These are phyloP conservation scores for Tetranychus piercei DNA, from an alignment of 2,888 invertebrate genomes.

Conservation along the genomic window DNA sequence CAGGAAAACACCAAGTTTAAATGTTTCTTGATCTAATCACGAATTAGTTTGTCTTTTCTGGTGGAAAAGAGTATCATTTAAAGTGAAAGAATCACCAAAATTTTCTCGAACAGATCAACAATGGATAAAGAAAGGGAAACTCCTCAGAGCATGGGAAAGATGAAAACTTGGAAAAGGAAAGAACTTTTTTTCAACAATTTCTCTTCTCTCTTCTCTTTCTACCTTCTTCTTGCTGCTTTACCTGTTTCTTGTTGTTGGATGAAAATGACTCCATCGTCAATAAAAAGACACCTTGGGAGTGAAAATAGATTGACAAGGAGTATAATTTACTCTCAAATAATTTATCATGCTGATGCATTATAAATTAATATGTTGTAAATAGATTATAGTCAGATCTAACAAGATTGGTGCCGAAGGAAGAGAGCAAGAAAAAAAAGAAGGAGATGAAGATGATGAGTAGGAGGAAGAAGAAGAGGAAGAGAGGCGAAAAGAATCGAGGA, in stretches of 20 bases:
- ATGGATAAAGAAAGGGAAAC: too few relatives aligned
- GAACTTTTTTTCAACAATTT: background rate
- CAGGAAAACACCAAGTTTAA: background rate
- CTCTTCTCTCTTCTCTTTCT: background rate
- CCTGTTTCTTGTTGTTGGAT: background rate
- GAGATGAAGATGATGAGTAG: background rate
- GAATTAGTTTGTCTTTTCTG: background rate
- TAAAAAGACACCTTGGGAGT: conserved; percentile 1
- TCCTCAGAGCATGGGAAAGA: too few relatives aligned
- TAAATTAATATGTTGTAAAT: conserved; percentile 1
- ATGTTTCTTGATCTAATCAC: too few relatives aligned
- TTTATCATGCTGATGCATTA: background rate
- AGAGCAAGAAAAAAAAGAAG: background rate
- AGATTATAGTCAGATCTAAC: background rate
- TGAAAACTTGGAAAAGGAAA: background rate
- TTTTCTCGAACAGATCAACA: background rate
- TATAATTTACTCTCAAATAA: conserved; percentile 1
- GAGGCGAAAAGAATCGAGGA: background rate
- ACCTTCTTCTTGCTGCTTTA: background rate
- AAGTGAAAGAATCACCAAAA: background rate
- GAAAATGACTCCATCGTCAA: background rate
- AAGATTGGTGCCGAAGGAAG: background rate
- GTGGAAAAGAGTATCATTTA: background rate
- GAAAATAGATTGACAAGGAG: background rate
- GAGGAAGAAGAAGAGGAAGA: background rate